Evolutionary conservation across 2,113 vertebrate species (phyloP), one percentile per base, ranked within the genome.

Genomic region (Trachemys scripta): DNA sequence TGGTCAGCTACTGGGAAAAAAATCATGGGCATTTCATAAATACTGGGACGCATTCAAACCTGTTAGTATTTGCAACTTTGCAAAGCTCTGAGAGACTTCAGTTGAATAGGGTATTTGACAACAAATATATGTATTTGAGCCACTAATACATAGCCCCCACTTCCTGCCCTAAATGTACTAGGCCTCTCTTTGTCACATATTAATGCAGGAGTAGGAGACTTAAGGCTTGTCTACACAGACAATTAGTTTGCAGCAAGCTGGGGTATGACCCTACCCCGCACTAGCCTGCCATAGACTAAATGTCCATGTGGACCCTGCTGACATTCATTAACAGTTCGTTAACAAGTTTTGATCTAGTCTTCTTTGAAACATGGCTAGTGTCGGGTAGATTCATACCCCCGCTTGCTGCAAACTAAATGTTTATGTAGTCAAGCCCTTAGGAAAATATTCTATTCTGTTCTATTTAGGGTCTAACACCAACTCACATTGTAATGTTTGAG

Each of bases 11-110:
- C 47, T 0, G 0, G 69, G 84, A 69, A 12, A 17, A 56, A 53
- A 59, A 35, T 51, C 27, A 83, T 87, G 2, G 53, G 47, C 88
- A 84, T 96, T 96, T 95, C 78, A 91, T 88, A 42, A 76, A 42
- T 45, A 49, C 10, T 31, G 45, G 75, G 27, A 45, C 22, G 88
- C 49, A 42, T 85, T 54, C 53, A 45, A 72, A 45, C 38, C 89
- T 20, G 65, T 92, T 56, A n/a, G 14, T 51, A 69, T 78, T 87
- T 89, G 24, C 31, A 62, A 6, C 31, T 85, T 54, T 13, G 14
- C 31, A 89, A 83, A 80, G 25, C 76, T 53, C 19, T 84, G 49
- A 49, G 19, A 11, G 16, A 20, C 57, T 49, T 56, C 78, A n/a
- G 51, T 76, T 45, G 91, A 79, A 69, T 59, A 38, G 2, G 14